A percentile compares a stretch with the other conserved stretches of the same genome.
These are phyloP conservation scores for Centropyge bicolor DNA, from an alignment of 2,797 vertebrate genomes.

Conservation along the genomic window DNA sequence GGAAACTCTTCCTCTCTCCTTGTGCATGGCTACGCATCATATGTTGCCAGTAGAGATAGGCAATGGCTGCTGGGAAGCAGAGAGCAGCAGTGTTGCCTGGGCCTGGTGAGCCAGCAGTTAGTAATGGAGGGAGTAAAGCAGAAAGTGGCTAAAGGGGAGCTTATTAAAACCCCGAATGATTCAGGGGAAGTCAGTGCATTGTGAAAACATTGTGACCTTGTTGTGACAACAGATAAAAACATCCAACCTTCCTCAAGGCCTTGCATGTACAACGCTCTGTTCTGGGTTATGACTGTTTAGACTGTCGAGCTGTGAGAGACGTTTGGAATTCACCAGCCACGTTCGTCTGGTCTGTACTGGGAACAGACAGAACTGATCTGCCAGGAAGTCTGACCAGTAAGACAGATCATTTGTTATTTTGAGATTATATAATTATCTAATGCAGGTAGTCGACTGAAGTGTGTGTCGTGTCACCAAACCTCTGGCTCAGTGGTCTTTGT, in stretches of 20 bases:
- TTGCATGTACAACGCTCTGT: too few relatives aligned
- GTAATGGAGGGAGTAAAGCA: background rate
- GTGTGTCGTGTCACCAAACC: background rate
- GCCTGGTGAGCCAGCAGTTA: background rate
- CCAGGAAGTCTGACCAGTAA: background rate
- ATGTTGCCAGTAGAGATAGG: background rate
- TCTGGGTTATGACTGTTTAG: background rate
- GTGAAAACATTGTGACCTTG: background rate
- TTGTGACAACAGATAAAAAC: background rate
- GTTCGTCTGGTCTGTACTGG: background rate
- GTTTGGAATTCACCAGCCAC: background rate
- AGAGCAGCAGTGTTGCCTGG: background rate
- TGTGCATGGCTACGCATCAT: background rate
- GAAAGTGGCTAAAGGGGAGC: background rate
- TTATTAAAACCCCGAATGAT: background rate
- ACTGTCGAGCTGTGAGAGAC: background rate
- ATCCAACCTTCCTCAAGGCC: background rate
- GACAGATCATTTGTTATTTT: background rate
- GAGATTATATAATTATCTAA: background rate
- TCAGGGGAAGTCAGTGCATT: background rate
- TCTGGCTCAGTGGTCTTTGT: background rate
- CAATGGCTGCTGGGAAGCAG: background rate
- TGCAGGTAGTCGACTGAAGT: background rate
- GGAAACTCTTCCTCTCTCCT: background rate
- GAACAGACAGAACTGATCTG: background rate